Percentiles rank a stretch among this genome's conserved stretches.
These are phyloP conservation scores for Zaprionus nigranus DNA, from an alignment of 1,140 invertebrate species.

Conservation along the genomic window DNA sequence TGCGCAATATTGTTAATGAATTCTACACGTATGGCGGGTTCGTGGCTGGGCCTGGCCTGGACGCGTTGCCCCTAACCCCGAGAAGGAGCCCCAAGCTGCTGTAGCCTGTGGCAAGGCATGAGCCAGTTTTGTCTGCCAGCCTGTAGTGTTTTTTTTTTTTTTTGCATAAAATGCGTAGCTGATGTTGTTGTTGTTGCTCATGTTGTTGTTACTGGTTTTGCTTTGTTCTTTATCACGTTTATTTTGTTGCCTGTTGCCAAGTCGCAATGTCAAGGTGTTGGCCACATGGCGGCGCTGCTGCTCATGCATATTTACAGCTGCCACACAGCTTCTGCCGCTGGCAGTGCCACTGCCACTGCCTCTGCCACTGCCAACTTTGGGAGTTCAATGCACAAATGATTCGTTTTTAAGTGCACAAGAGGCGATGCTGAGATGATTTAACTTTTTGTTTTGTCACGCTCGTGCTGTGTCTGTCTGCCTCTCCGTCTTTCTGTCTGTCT, in stretches of 20 bases:
- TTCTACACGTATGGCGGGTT: slow-evolving; percentile 65
- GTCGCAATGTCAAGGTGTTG: slow-evolving; percentile 72
- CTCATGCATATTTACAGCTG: slow-evolving; percentile 59
- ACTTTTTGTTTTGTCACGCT: slow-evolving; percentile 20
- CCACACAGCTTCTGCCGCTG: slow-evolving; percentile 21
- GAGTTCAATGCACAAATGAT: slow-evolving; percentile 76
- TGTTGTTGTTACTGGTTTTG: background rate
- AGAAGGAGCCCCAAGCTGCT: background rate
- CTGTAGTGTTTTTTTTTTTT: slow-evolving; percentile 40
- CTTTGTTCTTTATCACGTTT: slow-evolving; percentile 35
- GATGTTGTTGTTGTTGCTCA: slow-evolving; percentile 1
- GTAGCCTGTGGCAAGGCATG: slow-evolving; percentile 33
- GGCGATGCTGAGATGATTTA: slow-evolving; percentile 42
- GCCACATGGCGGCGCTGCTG: slow-evolving; percentile 65
- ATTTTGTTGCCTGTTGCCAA: slow-evolving; percentile 57
- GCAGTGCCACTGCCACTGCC: background rate
- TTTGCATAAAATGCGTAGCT: slow-evolving; percentile 64
- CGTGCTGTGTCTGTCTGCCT: slow-evolving; percentile 21
- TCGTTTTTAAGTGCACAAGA: slow-evolving; percentile 61
- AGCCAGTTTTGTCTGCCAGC: slow-evolving; percentile 63
- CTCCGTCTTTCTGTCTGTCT: slow-evolving; percentile 13
- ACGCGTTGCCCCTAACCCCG: slow-evolving; percentile 24
- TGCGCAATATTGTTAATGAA: slow-evolving; percentile 78
- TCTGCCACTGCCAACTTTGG: slow-evolving; percentile 1
- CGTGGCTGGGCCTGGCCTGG: slow-evolving; percentile 12